phyloP scores from a whole-genome alignment of 2,113 vertebrate genomes.

The Oncorhynchus masou region DNA sequence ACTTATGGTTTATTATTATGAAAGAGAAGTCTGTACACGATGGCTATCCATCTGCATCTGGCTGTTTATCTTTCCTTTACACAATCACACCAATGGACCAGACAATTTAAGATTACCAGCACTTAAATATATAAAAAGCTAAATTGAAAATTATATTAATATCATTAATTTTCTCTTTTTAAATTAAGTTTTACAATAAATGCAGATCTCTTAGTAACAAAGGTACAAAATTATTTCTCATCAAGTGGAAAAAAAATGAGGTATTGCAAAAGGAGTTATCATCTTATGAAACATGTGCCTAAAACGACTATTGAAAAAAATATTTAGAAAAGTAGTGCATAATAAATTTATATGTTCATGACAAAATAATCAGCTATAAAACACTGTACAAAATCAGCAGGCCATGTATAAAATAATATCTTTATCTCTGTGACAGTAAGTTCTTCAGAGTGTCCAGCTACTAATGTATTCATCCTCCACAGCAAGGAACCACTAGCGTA shows the following conservation, averaged over 20 bases:
- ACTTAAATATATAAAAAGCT: constrained; percentile 99
- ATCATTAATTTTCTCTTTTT: constrained; percentile 91
- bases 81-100: constrained; percentile 95
- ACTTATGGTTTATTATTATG: constrained; percentile 87
- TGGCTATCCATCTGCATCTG: constrained; percentile 83
- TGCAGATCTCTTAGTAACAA: constrained; percentile 99
- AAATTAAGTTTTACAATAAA: constrained; percentile 95
- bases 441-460: constrained; percentile 93
- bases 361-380: constrained; percentile 99
- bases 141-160: constrained; percentile 99
- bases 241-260: constrained; percentile 99
- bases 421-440: constrained; percentile 96
- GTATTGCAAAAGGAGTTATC: constrained; percentile 99
- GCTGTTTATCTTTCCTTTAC: constrained; percentile 82
- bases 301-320: constrained; percentile 99
- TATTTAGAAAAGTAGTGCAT: constrained; percentile 99
- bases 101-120: constrained; percentile 90
- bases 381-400: constrained; percentile 99
- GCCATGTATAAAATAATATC: constrained; percentile 99
- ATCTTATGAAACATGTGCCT: constrained; percentile 99
- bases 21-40: constrained; percentile 87
- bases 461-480: constrained; percentile 92
- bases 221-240: constrained; percentile 99
- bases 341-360: constrained; percentile 99
- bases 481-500: constrained; percentile 74